Base-by-base conservation (phyloP, 2,888 invertebrate species). In the Choreutis nemorana region DNA sequence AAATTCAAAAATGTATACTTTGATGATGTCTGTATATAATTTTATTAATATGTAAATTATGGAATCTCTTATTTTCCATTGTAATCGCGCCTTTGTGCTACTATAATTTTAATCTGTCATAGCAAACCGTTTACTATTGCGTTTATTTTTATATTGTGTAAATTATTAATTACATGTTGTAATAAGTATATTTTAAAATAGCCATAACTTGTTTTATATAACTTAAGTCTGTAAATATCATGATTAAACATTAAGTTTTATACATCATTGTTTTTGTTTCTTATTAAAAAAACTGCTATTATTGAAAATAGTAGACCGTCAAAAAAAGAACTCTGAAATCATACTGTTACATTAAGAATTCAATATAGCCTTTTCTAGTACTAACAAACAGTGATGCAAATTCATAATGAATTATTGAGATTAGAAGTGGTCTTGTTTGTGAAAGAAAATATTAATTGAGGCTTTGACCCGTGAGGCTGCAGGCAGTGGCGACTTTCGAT, bases 141-240 rank as follows among this genome's bases (percentile, higher is more conserved):
- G 72, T 75, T 71, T 71, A 68, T 67, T 72, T 64, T 48, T 36
- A 62, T 61, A 68, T 59, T 67, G 55, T 77, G 67, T 77, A 77
- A 71, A 77, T 68, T 71, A 71, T 70, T 72, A 71, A 72, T 71
- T 71, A 77, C 71, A 71, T 68, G 66, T 73, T 73, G 67, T 71
- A 66, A 67, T 72, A 71, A 75, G 67, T 72, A 72, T 71, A 70
- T 71, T 51, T 50, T 68, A 67, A 70, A 56, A 72, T 77, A 78
- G 71, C 77, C 75, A 77, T 78, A 73, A 77, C 70, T 77, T 78
- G 77, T 77, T 77, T 78, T 77, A 71, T 75, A 73, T 77, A 75
- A 70, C 44, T 48, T 77, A 78, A 71, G 72, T 65, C 63, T 78
- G 78, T 78, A 78, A 77, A 78, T 78, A 78, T 64, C 67, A 73